Percentiles rank a stretch among this genome's conserved stretches.
Conservation (phyloP, 2,888 invertebrate genomes). For the Smittia sp. region DNA sequence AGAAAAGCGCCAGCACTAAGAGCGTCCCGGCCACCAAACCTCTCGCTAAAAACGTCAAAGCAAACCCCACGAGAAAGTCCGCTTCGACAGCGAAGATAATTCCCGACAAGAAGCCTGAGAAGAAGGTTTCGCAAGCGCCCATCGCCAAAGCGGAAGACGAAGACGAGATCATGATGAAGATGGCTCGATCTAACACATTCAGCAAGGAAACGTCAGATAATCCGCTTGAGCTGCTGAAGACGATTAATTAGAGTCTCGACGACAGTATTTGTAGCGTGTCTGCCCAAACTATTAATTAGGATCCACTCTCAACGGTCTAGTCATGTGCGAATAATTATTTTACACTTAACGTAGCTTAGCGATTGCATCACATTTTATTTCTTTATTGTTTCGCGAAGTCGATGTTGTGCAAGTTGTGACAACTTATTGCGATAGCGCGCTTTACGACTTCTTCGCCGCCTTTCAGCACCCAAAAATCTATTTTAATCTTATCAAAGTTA, state of each 20-base stretch:
- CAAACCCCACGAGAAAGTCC: not conserved
- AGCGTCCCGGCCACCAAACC: conserved; percentile 10
- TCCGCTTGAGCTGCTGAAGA: conserved; percentile 44
- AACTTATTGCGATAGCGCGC: not conserved
- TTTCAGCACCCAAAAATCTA: no score
- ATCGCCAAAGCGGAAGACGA: conserved; percentile 41
- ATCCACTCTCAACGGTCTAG: not conserved
- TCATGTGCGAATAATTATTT: not conserved
- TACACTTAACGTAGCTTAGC: not conserved
- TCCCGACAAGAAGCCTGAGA: conserved; percentile 20
- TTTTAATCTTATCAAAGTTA: not conserved
- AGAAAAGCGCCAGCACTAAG: not conserved
- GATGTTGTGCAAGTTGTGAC: not conserved
- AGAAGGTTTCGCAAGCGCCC: not conserved
- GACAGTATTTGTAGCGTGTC: not conserved
- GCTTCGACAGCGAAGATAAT: not conserved
- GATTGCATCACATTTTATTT: conserved; percentile 2
- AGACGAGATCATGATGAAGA: conserved; percentile 50
- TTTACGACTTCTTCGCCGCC: not conserved
- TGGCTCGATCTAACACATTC: conserved; percentile 54
- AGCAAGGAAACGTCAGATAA: conserved; percentile 52
- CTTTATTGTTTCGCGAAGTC: not conserved
- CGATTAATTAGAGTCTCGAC: conserved; percentile 16
- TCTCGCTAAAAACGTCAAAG: not conserved
- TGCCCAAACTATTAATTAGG: not conserved